A percentile compares a stretch with the other conserved stretches of the same genome.
phyloP scores from a whole-genome alignment of 2,113 vertebrate genomes.

The Ceyx cyanopectus region DNA sequence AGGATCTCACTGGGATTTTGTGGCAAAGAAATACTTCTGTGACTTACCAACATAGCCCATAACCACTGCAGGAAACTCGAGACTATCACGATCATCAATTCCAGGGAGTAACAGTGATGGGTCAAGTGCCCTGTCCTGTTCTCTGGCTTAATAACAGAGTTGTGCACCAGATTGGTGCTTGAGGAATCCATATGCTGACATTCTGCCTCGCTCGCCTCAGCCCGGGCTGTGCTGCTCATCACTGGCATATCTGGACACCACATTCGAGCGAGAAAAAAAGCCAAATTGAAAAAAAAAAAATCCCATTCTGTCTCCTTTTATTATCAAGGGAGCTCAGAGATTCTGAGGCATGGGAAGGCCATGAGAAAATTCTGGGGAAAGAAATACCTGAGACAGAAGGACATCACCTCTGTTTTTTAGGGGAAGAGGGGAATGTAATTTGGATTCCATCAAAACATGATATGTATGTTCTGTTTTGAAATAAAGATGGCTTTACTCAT shows the following conservation, averaged over 20 bases:
- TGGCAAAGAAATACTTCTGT: background rate
- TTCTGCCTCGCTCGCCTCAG: background rate
- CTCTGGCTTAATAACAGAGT: slow-evolving; percentile 22
- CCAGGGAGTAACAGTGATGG: background rate
- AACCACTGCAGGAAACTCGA: background rate
- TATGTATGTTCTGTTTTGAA: background rate
- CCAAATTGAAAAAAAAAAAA: background rate
- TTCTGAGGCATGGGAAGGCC: background rate
- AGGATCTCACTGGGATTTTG: background rate
- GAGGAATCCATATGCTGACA: slow-evolving; percentile 53
- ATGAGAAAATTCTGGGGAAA: background rate
- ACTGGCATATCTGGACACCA: slow-evolving; percentile 26
- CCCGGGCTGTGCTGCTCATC: background rate
- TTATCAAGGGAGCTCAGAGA: background rate
- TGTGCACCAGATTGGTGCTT: slow-evolving; percentile 46
- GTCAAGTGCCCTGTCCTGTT: slow-evolving; percentile 32
- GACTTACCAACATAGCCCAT: background rate
- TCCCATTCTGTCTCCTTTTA: background rate
- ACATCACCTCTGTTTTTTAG: background rate
- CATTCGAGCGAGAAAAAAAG: background rate
- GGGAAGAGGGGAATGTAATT: background rate
- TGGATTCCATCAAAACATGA: background rate
- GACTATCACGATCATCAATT: background rate
- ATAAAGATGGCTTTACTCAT: background rate
- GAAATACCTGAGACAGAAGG: background rate